phyloP scores from a whole-genome alignment of 2,888 invertebrate genomes.

The Hypselothyrea guttata region DNA sequence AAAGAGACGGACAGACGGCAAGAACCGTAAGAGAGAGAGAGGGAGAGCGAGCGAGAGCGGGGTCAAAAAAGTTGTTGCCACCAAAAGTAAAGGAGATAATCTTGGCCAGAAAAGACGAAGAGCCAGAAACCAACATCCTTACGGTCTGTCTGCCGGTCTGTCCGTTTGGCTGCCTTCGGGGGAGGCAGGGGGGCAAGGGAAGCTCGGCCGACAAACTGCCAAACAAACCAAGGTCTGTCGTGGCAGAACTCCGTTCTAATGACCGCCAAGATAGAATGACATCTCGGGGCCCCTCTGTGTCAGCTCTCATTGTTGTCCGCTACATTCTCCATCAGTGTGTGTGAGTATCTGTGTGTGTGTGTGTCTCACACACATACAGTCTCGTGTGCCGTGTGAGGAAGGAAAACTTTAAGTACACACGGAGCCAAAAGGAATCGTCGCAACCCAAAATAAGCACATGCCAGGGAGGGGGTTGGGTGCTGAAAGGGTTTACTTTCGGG shows the following conservation, averaged over 20 bases:
- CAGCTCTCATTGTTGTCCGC: constrained; percentile 74
- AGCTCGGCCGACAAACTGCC: constrained; percentile 49
- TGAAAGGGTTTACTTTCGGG: not conserved
- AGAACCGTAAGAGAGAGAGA: no score
- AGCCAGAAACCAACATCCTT: constrained; percentile 60
- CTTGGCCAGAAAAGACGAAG: constrained; percentile 67
- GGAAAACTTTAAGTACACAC: constrained; percentile 75
- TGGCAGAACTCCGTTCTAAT: constrained; percentile 73
- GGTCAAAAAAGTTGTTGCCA: constrained; percentile 72
- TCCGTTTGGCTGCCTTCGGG: not conserved
- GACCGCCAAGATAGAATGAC: constrained; percentile 79
- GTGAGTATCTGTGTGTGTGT: constrained; percentile 37
- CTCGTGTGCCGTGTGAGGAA: constrained; percentile 40
- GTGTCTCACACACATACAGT: constrained; percentile 26
- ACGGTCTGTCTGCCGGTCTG: constrained; percentile 20
- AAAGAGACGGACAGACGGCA: no score
- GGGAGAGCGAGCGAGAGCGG: not conserved
- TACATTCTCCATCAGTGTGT: constrained; percentile 50
- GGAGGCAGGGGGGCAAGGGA: not conserved
- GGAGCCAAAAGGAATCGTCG: constrained; percentile 30
- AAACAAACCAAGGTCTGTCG: constrained; percentile 44
- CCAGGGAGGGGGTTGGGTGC: no score
- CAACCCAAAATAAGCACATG: no score
- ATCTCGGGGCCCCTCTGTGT: constrained; percentile 71
- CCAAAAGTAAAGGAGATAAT: constrained; percentile 77